Evolutionary conservation across 2,797 vertebrate genomes (phyloP).

Genomic region (Amblyraja radiata): DNA sequence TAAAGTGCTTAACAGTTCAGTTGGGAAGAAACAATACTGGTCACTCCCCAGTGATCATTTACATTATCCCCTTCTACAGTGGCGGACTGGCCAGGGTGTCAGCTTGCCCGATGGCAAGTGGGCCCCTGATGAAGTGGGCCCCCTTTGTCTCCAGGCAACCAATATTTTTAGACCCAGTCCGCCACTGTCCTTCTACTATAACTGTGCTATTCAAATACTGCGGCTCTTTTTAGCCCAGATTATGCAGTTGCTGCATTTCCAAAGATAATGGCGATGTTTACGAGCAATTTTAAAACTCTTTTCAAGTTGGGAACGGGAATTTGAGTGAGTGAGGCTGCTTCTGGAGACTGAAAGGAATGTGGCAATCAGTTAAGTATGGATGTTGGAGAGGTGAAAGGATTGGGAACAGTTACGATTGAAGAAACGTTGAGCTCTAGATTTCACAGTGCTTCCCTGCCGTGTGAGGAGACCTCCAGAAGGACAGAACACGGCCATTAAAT

Average conservation of each 20-base stretch:
- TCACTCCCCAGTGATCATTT: background rate
- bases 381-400: background rate
- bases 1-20: background rate
- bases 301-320: background rate
- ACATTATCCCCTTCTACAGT: background rate
- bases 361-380: background rate
- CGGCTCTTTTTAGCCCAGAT: background rate
- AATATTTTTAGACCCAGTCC: no score
- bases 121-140: no score
- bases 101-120: no score
- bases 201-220: background rate
- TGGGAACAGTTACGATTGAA: background rate
- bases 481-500: background rate
- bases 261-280: background rate
- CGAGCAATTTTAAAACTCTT: background rate
- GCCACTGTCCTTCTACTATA: no score
- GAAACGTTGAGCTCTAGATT: background rate
- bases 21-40: background rate
- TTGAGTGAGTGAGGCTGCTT: background rate
- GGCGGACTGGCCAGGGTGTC: no score
- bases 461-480: no score
- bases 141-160: no score
- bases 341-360: background rate
- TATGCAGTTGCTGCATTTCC: background rate
- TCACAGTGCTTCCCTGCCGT: background rate